These are phyloP conservation scores for Gambusia holbrooki DNA, from an alignment of 2,113 vertebrate species.

Conservation along the genomic window DNA sequence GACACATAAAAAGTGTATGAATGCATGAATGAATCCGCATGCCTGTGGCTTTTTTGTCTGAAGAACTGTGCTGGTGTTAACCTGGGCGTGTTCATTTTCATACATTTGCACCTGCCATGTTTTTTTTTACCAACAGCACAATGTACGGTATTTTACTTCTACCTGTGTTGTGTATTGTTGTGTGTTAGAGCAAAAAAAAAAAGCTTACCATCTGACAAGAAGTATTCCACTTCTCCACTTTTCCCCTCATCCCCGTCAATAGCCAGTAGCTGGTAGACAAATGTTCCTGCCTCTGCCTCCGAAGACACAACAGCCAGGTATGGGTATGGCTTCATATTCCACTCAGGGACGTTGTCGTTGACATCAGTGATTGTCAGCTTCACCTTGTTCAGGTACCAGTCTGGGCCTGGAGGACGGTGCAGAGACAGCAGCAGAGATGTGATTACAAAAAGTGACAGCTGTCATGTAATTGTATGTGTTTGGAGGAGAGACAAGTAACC, in stretches of 20 bases:
- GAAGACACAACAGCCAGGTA: conserved; percentile 86
- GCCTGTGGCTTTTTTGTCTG: conserved; percentile 55
- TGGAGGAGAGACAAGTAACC: conserved; percentile 54
- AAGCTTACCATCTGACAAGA: conserved; percentile 87
- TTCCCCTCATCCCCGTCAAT: conserved; percentile 84
- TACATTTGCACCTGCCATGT: conserved; percentile 25
- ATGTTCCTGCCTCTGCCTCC: conserved; percentile 70
- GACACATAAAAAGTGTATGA: conserved; percentile 62
- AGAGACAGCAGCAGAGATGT: conserved; percentile 53
- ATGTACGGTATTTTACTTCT: conserved; percentile 26
- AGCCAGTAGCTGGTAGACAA: conserved; percentile 88
- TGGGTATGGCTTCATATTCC: conserved; percentile 87
- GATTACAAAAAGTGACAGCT: conserved; percentile 75
- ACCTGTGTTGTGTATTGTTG: neutral
- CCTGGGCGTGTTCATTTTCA: conserved; percentile 47
- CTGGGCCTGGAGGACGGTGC: conserved; percentile 62
- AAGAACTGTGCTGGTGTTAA: conserved; percentile 48
- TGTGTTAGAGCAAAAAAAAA: neutral
- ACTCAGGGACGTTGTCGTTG: conserved; percentile 87
- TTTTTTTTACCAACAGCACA: conserved; percentile 39
- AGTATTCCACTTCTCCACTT: conserved; percentile 86
- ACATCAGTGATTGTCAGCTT: conserved; percentile 85
- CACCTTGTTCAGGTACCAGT: conserved; percentile 86
- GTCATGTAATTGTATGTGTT: conserved; percentile 64
- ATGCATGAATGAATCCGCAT: conserved; percentile 66